Base-by-base conservation (phyloP, 2,888 invertebrate species). In the Agrochola circellaris region DNA sequence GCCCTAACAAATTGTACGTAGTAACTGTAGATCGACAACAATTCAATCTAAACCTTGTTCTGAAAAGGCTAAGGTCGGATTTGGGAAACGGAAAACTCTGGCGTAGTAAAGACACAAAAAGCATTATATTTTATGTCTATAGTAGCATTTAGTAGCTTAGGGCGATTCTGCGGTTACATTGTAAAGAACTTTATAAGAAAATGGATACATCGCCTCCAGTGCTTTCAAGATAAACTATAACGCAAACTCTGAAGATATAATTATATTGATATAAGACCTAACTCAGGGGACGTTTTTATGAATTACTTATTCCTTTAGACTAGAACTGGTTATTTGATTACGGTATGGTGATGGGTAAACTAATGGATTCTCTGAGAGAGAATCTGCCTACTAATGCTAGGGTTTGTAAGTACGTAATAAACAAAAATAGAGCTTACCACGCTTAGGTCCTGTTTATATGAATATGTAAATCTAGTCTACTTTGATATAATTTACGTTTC, bases 61-160 rank as follows among this genome's bases (percentile, higher is more conserved):
- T 3, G n/a, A 60, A 60, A 30, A 9, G 1, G 34, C 86, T 91
- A 91, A 91, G 89, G 88, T 89, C 80, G 84, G 88, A 79, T 89
- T 92, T 90, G 2, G 67, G 20, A 48, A 68, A 26, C 38, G 45
- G 13, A 26, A 75, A 34, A 64, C 15, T n/a, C 13, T 65, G 42
- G 62, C 60, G 64, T 89, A 90, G 92, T 92, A 87, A 91, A 93
- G 93, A 91, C 92, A 94, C 93, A 94, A 94, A 94, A 94, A 94
- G 91, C 92, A 92, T 94, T 92, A 94, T 91, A 91, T 93, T 94
- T 95, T 93, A 93, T 93, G 94, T 93, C 92, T 94, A 93, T 95
- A 94, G 96, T 95, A 96, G 95, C 96, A 93, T 95, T 95, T 96
- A 95, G 95, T 94, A 95, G 96, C 96, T 93, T 88, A 83, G 86